Percentiles rank a stretch among this genome's conserved stretches.
These are phyloP conservation scores for Polypedilum vanderplanki DNA, from an alignment of 1,140 invertebrate genomes.

Conservation along the genomic window DNA sequence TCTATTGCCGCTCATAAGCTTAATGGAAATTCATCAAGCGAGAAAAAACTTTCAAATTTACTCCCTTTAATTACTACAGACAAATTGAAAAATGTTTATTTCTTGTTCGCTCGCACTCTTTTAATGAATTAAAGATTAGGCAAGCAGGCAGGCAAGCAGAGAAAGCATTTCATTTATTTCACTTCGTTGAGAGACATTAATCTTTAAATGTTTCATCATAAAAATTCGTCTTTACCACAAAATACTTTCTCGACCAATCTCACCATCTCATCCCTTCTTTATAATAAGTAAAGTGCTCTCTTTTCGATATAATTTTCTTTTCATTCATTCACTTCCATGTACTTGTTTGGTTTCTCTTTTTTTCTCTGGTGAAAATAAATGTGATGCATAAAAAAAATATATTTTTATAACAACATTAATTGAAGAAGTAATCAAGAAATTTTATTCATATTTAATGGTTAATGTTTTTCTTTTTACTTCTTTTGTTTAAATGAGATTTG, in stretches of 20 bases:
- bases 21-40: neutral
- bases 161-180: neutral
- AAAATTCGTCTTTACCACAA: neutral
- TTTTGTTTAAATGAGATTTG: no score
- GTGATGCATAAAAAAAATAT: neutral
- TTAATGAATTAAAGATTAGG: neutral
- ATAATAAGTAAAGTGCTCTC: neutral
- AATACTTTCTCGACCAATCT: neutral
- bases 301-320: neutral
- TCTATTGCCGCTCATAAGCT: neutral
- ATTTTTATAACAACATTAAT: slow-evolving; percentile 26
- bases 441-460: slow-evolving; percentile 24
- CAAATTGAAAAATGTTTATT: no score
- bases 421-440: slow-evolving; percentile 23
- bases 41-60: neutral
- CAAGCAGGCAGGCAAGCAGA: no score
- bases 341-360: neutral
- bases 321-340: neutral
- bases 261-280: neutral
- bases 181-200: slow-evolving; percentile 2
- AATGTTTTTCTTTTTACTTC: no score
- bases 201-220: slow-evolving; percentile 19
- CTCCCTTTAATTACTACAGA: no score
- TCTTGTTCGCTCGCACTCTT: no score
- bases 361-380: neutral